Evolutionary conservation across 1,140 invertebrate genomes (phyloP).

Genomic region (Scaptomyza pallida): DNA sequence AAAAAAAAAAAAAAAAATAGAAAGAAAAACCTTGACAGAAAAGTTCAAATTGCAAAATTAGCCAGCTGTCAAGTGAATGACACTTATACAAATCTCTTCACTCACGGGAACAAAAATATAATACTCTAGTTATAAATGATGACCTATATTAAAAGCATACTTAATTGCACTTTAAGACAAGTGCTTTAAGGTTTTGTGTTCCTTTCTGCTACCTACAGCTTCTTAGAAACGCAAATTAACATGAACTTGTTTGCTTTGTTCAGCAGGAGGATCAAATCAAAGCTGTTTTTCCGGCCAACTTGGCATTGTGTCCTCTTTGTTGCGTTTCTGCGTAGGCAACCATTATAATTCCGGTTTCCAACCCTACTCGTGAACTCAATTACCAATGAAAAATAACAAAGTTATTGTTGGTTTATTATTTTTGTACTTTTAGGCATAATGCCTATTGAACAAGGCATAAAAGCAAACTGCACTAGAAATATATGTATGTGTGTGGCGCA

Average conservation of each 20-base stretch:
- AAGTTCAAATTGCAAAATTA: conserved; percentile 45
- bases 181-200: background rate
- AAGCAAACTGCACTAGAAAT: conserved; percentile 6
- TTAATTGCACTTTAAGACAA: too few species aligned
- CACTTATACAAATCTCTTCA: too few species aligned
- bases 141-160: too few species aligned
- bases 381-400: too few species aligned
- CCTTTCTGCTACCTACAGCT: too few species aligned
- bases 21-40: too few species aligned
- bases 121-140: too few species aligned
- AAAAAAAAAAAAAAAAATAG: too few species aligned
- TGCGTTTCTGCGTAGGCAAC: background rate
- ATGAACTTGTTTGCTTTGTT: background rate
- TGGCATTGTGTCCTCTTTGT: background rate
- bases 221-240: background rate
- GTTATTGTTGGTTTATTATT: background rate
- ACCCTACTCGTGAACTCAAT: too few species aligned
- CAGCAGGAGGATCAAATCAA: background rate
- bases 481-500: conserved; percentile 33
- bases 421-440: background rate
- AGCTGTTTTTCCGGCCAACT: background rate
- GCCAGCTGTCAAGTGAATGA: conserved; percentile 24
- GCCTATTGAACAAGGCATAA: conserved; percentile 1
- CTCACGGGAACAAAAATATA: too few species aligned
- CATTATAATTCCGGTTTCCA: too few species aligned